Base-by-base conservation (phyloP, 2,888 invertebrate species). In the Neoascia interrupta region DNA sequence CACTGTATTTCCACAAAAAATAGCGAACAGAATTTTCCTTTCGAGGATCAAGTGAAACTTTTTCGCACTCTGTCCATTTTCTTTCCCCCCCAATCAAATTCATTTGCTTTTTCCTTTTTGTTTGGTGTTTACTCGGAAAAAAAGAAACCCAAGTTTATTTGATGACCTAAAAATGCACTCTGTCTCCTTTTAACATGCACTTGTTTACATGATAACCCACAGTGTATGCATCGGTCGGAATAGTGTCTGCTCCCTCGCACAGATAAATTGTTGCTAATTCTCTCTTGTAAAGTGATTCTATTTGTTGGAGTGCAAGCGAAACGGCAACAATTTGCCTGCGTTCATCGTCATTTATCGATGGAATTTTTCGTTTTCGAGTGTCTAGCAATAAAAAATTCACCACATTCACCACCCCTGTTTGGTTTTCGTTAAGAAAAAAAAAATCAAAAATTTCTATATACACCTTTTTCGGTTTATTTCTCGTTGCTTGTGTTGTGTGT, bases 191-290 rank as follows among this genome's bases (percentile, higher is more conserved):
- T 63, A 28, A 8, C 83, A 43, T 81, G 79, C 83, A 83, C 83
- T 84, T 83, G 83, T 84, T 84, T 84, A 83, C 82, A 81, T 82
- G 81, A 81, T 76, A 82, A 76, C 76, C 70, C 63, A 61, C 45
- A 58, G 64, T 63, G 60, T 74, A 63, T 80, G 80, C 72, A 73
- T 51, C 28, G 49, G 4, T 1, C 1, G 11, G 1, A 8, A 47
- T 73, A 68, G 45, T 80, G 63, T 39, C 31, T 49, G 31, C 51
- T 41, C 63, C 21, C n/a, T 80, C 53, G 5, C 39, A 53, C 49
- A 73, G 43, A 73, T 68, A 61, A 79, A 79, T 79, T 79, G 79
- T 79, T 79, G 79, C 79, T 79, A 68, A 68, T 73, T 73, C 73
- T 61, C 47, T 54, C 36, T 15, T 34, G 60, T 51, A 23, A 66